Evolutionary conservation across 1,140 invertebrate genomes (phyloP), one percentile per base, ranked within the genome.

Genomic region (Trachymyrmex septentrionalis): DNA sequence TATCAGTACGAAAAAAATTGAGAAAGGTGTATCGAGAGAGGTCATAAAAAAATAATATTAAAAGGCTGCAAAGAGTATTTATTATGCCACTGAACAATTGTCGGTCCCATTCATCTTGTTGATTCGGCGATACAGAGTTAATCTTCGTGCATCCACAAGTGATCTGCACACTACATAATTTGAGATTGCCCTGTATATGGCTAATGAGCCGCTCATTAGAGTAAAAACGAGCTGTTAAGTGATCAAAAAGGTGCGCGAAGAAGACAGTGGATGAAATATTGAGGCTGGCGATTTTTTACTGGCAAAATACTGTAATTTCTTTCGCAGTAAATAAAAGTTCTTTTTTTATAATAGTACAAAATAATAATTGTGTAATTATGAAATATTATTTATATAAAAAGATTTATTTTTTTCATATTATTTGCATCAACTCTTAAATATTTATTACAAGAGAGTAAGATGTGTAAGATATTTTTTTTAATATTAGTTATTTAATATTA

Each of bases 41-140:
- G 27, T 76, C 71, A 57, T 73, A 77, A 90, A 85, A 21, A 50
- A 9, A 61, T 66, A 72, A 86, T 87, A 90, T 85, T 87, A 82
- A 87, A 57, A 59, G 30, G 21, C 30, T 21, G 63, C 7, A 87
- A 90, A 90, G 55, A 63, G 38, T 57, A 90, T 86, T 91, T 90
- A 90, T 64, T 73, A 21, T 57, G 12, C 24, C 81, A 50, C 57
- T 24, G 81, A 87, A 81, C 86, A 87, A 85, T 89, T 53, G 57
- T 64, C 61, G 61, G 34, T 84, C 19, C 3, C 53, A 73, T 88
- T 73, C 7, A 19, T 63, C 50, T 77, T 44, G 7, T 30, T 12
- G 3, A 82, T 82, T 72, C 12, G 67, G 34, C 24, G 30, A 72
- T 48, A 55, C 80, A 19, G 19, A 82, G 21, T 66, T 82, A 82